Conservation (phyloP, 1,140 invertebrate genomes). For the Orchestia grillus region DNA sequence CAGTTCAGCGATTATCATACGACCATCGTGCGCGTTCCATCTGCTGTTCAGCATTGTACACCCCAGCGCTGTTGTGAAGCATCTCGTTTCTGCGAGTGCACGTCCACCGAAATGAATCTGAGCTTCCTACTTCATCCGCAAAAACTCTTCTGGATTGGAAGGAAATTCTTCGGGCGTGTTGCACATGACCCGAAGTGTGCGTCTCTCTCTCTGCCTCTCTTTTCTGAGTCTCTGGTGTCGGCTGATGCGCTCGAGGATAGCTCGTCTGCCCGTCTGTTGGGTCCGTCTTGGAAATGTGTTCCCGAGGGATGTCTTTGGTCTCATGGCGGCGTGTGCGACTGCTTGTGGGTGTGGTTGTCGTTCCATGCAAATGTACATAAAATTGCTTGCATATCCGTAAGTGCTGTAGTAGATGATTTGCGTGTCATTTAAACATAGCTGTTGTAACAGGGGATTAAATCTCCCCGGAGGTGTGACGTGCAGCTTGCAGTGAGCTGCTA, state of each 20-base stretch:
- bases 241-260: neutral
- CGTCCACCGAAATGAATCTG: neutral
- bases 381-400: neutral
- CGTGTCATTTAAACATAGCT: neutral
- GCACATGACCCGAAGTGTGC: neutral
- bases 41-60: neutral
- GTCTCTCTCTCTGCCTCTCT: neutral
- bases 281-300: neutral
- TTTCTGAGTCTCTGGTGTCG: neutral
- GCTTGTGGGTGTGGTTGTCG: neutral
- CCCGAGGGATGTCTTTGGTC: neutral
- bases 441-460: neutral
- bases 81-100: neutral
- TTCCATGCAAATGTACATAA: neutral
- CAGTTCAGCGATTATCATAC: too few relatives aligned
- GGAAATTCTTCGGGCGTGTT: neutral
- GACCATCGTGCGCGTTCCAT: too few relatives aligned
- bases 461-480: neutral
- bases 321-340: neutral
- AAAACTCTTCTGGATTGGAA: neutral
- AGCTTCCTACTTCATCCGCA: neutral
- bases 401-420: neutral
- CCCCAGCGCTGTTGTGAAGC: neutral
- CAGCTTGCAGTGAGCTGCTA: neutral
- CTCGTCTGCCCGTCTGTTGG: neutral